phyloP scores from a whole-genome alignment of 2,113 vertebrate species.

The Nycticebus coucang region DNA sequence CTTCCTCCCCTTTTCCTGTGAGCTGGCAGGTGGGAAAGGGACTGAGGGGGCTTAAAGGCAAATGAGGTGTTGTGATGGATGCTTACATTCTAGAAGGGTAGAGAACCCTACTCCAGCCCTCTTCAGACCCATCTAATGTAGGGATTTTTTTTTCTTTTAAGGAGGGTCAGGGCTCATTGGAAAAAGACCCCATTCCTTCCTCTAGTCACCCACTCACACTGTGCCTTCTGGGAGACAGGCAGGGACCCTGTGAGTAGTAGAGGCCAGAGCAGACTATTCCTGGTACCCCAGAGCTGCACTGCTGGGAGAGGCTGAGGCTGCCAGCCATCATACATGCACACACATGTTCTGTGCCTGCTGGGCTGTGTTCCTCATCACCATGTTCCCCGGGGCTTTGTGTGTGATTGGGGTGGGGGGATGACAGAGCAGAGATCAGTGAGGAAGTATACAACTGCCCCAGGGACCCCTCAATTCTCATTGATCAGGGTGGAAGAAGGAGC shows the following conservation, averaged over 20 bases:
- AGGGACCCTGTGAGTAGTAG: background rate
- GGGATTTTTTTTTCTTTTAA: background rate
- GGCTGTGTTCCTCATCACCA: background rate
- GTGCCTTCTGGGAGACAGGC: background rate
- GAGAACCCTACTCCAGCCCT: background rate
- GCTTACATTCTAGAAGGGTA: background rate
- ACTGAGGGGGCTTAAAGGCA: background rate
- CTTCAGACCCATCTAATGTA: background rate
- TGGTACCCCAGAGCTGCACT: background rate
- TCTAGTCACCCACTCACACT: fast-evolving
- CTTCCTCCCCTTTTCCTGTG: background rate
- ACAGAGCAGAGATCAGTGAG: background rate
- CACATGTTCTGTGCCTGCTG: background rate
- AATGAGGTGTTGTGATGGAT: background rate
- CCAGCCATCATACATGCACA: background rate
- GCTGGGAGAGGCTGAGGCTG: background rate
- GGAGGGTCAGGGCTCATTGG: background rate
- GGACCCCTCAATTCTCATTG: background rate
- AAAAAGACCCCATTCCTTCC: background rate
- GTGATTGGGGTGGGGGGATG: no score
- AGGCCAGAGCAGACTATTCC: background rate
- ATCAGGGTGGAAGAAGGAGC: background rate
- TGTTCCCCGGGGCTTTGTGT: background rate
- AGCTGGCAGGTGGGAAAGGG: background rate
- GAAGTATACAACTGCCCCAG: background rate